These are phyloP conservation scores for Ophion slaviceki DNA, from an alignment of 2,888 invertebrate genomes.

Conservation along the genomic window DNA sequence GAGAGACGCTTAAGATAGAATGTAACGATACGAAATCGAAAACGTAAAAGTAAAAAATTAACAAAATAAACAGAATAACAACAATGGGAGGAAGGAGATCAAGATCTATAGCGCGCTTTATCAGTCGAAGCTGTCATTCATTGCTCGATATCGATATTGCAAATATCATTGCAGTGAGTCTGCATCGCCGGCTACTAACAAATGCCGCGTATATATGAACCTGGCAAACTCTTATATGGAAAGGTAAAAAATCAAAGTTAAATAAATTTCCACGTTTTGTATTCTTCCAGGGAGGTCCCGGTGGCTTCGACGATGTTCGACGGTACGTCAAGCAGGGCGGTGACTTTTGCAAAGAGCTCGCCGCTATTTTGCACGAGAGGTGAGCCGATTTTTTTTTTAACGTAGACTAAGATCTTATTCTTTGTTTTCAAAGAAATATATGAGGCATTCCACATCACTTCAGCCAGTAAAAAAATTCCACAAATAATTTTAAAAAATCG, in stretches of 20 bases:
- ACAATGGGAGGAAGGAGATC: constrained; percentile 43
- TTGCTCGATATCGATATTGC: constrained; percentile 54
- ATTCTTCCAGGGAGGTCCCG: constrained; percentile 91
- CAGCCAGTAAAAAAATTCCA: no score
- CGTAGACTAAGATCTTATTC: no score
- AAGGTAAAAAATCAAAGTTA: background rate
- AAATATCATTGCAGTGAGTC: constrained; percentile 50
- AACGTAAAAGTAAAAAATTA: constrained; percentile 14
- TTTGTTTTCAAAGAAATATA: no score
- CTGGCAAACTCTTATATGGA: background rate
- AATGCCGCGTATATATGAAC: background rate
- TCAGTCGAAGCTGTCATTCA: constrained; percentile 60
- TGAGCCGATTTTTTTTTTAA: constrained; percentile 81
- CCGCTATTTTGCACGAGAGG: constrained; percentile 96
- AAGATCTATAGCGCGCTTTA: constrained; percentile 56
- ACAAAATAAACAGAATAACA: background rate
- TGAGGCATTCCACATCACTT: no score
- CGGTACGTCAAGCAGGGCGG: constrained; percentile 97
- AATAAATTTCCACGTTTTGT: background rate
- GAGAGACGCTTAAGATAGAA: constrained; percentile 17
- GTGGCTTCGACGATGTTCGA: constrained; percentile 96
- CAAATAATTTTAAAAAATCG: no score
- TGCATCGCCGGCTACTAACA: background rate
- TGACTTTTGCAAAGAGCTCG: constrained; percentile 96
- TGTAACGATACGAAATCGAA: constrained; percentile 10